A percentile compares a stretch with the other conserved stretches of the same genome.
Conservation (phyloP, 2,797 vertebrate genomes). For the Hippoglossus hippoglossus region DNA sequence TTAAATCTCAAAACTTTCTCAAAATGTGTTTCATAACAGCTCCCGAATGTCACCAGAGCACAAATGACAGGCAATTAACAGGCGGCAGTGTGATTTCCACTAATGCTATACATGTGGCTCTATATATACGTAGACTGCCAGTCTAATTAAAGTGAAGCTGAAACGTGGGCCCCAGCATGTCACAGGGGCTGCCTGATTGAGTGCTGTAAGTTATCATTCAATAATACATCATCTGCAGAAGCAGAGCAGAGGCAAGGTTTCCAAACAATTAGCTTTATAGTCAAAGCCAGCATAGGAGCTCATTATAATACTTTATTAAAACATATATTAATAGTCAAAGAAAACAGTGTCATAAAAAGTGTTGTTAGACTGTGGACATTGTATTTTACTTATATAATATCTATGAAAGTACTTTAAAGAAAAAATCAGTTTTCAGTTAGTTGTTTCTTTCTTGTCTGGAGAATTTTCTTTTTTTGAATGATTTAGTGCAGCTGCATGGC, state of each 20-base stretch:
- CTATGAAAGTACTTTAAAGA: too few relatives aligned
- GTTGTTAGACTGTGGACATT: too few relatives aligned
- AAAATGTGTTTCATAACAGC: background rate
- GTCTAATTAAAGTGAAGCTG: conserved; percentile 27
- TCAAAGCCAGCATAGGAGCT: background rate
- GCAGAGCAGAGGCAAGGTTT: background rate
- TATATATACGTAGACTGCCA: conserved; percentile 1
- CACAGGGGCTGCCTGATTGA: background rate
- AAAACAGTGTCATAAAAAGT: too few relatives aligned
- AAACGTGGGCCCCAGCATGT: background rate
- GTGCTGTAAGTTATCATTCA: conserved; percentile 11
- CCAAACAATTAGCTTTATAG: background rate
- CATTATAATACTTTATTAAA: background rate
- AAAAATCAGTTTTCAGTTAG: too few relatives aligned
- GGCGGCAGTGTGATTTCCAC: conserved; percentile 10
- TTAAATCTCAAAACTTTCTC: conserved; percentile 7
- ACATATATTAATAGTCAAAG: too few relatives aligned
- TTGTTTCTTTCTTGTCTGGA: too few relatives aligned
- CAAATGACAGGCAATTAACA: conserved; percentile 18
- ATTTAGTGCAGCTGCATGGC: too few relatives aligned
- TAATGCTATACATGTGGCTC: background rate
- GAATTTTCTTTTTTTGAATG: too few relatives aligned
- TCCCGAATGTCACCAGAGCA: background rate
- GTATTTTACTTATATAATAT: too few relatives aligned
- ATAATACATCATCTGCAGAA: conserved; percentile 7